phyloP scores from a whole-genome alignment of 2,888 invertebrate species.

The Operophtera brumata region DNA sequence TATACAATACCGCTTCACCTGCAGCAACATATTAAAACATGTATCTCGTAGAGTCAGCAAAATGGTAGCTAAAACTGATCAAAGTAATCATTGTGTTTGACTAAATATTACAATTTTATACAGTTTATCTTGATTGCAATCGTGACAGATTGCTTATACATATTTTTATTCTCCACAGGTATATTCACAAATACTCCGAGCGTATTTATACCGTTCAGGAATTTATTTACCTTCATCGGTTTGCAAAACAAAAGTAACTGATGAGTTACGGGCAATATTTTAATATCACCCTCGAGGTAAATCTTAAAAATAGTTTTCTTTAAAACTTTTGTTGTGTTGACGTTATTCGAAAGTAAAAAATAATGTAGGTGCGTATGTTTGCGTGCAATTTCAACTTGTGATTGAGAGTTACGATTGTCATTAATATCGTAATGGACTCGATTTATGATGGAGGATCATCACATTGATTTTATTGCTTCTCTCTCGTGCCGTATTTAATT shows the following conservation, averaged over 20 bases:
- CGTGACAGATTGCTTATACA: too few relatives aligned
- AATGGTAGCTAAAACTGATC: not conserved
- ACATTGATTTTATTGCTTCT: constrained; percentile 56
- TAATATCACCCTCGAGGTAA: constrained; percentile 31
- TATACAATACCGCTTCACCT: constrained; percentile 10
- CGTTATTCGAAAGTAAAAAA: constrained; percentile 40
- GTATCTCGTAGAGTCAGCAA: constrained; percentile 11
- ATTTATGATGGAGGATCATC: constrained; percentile 67
- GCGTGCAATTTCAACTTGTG: constrained; percentile 58
- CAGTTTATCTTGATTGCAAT: not conserved
- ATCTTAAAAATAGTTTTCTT: constrained; percentile 32
- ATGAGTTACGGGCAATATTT: constrained; percentile 34
- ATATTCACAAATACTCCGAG: not conserved
- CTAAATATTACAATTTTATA: not conserved
- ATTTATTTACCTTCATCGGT: constrained; percentile 27
- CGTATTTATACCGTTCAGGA: constrained; percentile 34
- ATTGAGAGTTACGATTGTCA: constrained; percentile 72
- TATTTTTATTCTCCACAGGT: not conserved
- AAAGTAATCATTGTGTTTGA: not conserved
- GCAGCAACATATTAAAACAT: constrained; percentile 14
- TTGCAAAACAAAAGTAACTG: constrained; percentile 31
- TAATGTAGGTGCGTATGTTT: constrained; percentile 48
- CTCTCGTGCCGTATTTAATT: constrained; percentile 52
- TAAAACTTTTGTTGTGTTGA: constrained; percentile 43
- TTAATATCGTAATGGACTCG: constrained; percentile 69